Evolutionary conservation across 2,113 vertebrate species (phyloP).

Genomic region (Zosterops borbonicus): DNA sequence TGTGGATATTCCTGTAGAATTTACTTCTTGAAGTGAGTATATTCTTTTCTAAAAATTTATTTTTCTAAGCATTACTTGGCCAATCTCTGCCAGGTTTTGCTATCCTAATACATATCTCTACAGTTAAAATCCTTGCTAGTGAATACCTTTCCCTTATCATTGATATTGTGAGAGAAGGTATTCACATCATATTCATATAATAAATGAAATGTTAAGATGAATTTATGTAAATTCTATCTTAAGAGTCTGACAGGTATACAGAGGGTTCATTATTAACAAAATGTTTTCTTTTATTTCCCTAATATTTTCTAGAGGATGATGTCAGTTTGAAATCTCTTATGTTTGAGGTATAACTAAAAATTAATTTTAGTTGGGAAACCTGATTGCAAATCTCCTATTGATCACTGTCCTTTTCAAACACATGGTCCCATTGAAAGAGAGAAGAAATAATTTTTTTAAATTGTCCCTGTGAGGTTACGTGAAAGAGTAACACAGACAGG

Average conservation of each 20-base stretch:
- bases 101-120: not conserved
- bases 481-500: not conserved
- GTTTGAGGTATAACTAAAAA: not conserved
- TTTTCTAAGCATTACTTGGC: constrained; percentile 37
- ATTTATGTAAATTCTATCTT: not conserved
- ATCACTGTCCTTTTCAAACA: not conserved
- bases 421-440: not conserved
- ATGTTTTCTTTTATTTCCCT: not conserved
- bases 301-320: not conserved
- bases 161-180: not conserved
- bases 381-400: not conserved
- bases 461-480: not conserved
- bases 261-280: not conserved
- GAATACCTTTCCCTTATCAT: not conserved
- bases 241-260: not conserved
- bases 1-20: constrained; percentile 62
- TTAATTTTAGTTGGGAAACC: not conserved
- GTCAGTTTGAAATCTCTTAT: not conserved
- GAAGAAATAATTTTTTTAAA: accelerated
- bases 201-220: not conserved
- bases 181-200: not conserved
- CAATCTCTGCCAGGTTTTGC: constrained; percentile 22
- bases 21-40: constrained; percentile 61
- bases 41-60: constrained; percentile 46
- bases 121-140: not conserved